These are phyloP conservation scores for Rhagoletis zephyria DNA, from an alignment of 1,140 invertebrate genomes.

Conservation along the genomic window DNA sequence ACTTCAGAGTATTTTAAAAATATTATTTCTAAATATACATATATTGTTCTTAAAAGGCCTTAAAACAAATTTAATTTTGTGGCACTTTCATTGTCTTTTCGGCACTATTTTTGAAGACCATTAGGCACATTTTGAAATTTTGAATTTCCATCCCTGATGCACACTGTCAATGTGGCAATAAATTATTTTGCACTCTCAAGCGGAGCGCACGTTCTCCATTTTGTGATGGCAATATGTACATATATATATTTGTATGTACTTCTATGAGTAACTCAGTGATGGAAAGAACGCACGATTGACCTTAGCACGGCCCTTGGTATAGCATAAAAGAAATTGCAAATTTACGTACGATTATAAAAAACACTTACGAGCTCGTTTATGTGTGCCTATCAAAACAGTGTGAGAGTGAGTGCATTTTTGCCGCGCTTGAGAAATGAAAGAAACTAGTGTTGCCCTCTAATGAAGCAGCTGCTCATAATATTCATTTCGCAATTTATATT, in stretches of 20 bases:
- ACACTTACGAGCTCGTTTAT: neutral
- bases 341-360: neutral
- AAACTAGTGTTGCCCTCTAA: neutral
- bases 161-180: constrained; percentile 14
- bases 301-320: neutral
- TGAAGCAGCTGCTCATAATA: neutral
- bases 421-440: neutral
- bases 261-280: neutral
- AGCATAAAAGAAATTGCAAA: neutral
- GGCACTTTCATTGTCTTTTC: too few relatives aligned
- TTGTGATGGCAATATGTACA: neutral
- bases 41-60: neutral
- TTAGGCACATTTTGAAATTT: neutral
- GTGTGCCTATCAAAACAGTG: neutral
- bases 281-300: neutral
- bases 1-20: too few relatives aligned
- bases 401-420: neutral
- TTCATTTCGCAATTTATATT: too few relatives aligned
- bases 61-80: too few relatives aligned
- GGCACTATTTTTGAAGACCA: too few relatives aligned
- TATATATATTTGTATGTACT: neutral
- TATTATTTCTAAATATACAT: too few relatives aligned
- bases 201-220: constrained; percentile 11
- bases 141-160: too few relatives aligned
- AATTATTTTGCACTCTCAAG: constrained; percentile 43